Percentiles rank a stretch among this genome's conserved stretches.
Conservation (phyloP, 2,888 invertebrate genomes). For the Drosophila eohydei region DNA sequence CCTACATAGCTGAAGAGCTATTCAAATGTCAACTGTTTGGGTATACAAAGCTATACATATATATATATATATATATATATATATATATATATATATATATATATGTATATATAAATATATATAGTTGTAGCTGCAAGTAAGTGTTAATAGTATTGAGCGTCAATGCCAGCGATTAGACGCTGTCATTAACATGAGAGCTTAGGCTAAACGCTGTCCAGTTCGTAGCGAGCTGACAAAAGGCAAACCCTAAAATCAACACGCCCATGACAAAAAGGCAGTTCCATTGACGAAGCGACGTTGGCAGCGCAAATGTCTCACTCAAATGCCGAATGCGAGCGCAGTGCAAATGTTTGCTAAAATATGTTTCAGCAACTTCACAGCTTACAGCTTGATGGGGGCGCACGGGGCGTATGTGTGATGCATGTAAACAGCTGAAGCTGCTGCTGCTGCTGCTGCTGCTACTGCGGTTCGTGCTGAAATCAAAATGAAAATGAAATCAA, state of each 20-base stretch:
- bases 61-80: neutral
- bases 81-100: too few relatives aligned
- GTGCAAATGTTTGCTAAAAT: conserved; percentile 64
- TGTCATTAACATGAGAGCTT: conserved; percentile 41
- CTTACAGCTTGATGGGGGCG: conserved; percentile 16
- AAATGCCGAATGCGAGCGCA: conserved; percentile 51
- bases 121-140: neutral
- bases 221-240: neutral
- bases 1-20: neutral
- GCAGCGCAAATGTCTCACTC: conserved; percentile 29
- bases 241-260: conserved; percentile 17
- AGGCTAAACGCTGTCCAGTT: conserved; percentile 4
- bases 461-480: conserved; percentile 2
- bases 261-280: conserved; percentile 32
- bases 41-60: neutral
- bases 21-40: neutral
- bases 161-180: conserved; percentile 52
- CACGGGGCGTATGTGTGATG: conserved; percentile 65
- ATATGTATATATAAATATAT: neutral
- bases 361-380: conserved; percentile 4
- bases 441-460: neutral
- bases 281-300: conserved; percentile 34
- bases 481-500: conserved; percentile 22
- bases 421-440: conserved; percentile 19
- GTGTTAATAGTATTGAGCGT: conserved; percentile 16